Evolutionary conservation across 2,797 vertebrate genomes (phyloP).

Genomic region (Neostethus bicornis): DNA sequence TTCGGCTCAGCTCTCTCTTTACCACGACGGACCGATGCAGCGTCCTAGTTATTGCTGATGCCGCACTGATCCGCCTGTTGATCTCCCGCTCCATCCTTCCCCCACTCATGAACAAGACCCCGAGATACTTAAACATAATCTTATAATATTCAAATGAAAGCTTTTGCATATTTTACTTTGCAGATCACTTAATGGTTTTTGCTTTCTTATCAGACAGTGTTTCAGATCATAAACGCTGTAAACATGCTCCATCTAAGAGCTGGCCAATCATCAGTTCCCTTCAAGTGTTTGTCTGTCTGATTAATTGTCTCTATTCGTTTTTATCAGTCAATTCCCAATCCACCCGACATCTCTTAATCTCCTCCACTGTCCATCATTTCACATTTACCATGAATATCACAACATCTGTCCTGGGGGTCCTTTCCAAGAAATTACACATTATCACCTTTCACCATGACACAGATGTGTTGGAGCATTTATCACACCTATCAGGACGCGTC

Average conservation of each 20-base stretch:
- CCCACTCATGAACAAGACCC: no score
- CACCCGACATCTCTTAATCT: slow-evolving; percentile 26
- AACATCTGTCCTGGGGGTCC: slow-evolving; percentile 55
- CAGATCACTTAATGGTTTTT: no score
- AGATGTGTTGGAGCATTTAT: slow-evolving; percentile 72
- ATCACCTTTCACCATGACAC: slow-evolving; percentile 65
- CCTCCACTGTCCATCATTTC: slow-evolving; percentile 58
- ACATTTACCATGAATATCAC: slow-evolving; percentile 70
- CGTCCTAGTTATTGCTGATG: no score
- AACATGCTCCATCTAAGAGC: slow-evolving; percentile 1
- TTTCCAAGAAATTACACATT: slow-evolving; percentile 71
- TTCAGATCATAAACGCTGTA: background rate
- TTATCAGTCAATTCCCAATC: slow-evolving; percentile 37
- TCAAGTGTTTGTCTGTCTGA: slow-evolving; percentile 45
- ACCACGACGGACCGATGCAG: no score
- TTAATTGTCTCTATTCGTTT: slow-evolving; percentile 53
- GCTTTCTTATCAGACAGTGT: no score
- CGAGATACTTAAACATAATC: no score
- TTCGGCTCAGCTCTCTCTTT: no score
- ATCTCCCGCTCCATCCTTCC: no score
- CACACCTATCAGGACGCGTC: slow-evolving; percentile 68
- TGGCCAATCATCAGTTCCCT: slow-evolving; percentile 18
- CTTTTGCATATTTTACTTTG: no score
- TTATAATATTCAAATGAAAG: no score
- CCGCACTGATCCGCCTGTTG: no score